phyloP scores from a whole-genome alignment of 2,888 invertebrate genomes.

The Phasia obesa region DNA sequence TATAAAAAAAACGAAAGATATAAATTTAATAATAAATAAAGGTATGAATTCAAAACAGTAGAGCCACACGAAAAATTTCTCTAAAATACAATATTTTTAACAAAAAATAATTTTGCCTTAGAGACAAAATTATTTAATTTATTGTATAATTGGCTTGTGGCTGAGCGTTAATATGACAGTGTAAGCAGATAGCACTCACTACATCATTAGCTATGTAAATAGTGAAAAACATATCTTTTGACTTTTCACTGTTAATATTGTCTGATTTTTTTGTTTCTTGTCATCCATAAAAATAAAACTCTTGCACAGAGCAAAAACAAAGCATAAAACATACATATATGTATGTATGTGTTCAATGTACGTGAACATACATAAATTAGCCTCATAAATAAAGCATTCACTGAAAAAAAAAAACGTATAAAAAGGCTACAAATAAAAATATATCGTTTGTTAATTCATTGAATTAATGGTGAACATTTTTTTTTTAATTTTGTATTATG shows the following conservation, averaged over 20 bases:
- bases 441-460: constrained; percentile 61
- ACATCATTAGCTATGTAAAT: neutral
- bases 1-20: neutral
- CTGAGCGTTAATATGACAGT: neutral
- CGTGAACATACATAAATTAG: constrained; percentile 60
- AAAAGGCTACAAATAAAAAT: constrained; percentile 19
- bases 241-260: constrained; percentile 26
- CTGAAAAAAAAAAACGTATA: constrained; percentile 22
- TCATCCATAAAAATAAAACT: constrained; percentile 5
- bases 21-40: neutral
- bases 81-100: neutral
- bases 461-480: constrained; percentile 50
- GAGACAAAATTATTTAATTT: neutral
- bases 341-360: constrained; percentile 4
- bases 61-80: neutral
- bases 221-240: neutral
- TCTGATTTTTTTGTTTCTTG: neutral
- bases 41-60: neutral
- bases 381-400: constrained; percentile 54
- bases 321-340: neutral
- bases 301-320: neutral
- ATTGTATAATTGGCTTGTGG: neutral
- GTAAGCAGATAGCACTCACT: neutral
- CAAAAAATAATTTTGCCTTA: neutral
- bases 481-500: constrained; percentile 31